Conservation (phyloP, 2,113 vertebrate genomes). For the Fulmarus glacialis region DNA sequence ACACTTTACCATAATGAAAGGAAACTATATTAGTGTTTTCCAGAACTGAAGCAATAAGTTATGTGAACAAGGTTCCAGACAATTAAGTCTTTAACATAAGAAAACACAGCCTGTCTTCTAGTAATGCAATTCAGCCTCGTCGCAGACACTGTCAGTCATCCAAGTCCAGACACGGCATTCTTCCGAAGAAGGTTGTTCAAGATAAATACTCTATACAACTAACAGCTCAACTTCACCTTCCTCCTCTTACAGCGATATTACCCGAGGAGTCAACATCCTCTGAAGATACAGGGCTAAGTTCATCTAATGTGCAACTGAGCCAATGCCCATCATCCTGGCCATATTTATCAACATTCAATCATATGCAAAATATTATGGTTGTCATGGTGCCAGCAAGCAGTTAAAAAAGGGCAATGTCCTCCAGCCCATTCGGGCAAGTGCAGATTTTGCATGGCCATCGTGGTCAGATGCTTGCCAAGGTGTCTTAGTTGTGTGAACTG, state of each 20-base stretch:
- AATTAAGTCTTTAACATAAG: background rate
- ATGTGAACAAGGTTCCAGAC: background rate
- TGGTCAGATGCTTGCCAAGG: background rate
- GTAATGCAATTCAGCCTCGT: background rate
- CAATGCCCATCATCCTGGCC: rapidly evolving
- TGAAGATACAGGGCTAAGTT: background rate
- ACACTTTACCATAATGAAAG: background rate
- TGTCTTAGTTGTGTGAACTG: background rate
- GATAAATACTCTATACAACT: background rate
- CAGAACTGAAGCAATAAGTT: background rate
- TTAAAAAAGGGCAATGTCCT: background rate
- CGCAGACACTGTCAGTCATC: background rate
- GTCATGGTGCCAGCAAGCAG: background rate
- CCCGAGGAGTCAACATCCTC: background rate
- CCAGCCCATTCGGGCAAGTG: background rate
- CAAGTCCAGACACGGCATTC: background rate
- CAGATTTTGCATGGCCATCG: rapidly evolving
- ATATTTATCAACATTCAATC: background rate
- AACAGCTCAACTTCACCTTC: background rate
- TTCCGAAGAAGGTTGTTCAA: background rate
- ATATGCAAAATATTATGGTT: background rate
- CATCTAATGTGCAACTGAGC: background rate
- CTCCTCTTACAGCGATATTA: background rate
- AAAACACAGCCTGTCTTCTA: background rate
- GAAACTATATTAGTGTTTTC: background rate